phyloP scores from a whole-genome alignment of 2,113 vertebrate species.

The Macquaria australasica region DNA sequence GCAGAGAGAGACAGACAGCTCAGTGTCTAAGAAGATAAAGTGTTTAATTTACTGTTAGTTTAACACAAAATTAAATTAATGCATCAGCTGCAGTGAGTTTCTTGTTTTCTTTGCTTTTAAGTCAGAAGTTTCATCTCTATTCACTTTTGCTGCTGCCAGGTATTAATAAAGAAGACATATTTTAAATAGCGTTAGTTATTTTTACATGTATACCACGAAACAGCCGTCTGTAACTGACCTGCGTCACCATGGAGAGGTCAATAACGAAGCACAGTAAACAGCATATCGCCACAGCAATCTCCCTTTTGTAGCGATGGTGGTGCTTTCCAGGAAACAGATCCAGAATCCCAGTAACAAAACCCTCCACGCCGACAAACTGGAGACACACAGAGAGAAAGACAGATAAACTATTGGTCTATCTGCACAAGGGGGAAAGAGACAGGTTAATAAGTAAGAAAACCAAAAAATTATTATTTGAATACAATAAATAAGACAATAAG shows the following conservation, averaged over 20 bases:
- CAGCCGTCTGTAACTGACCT: conserved; percentile 77
- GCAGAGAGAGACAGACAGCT: conserved; percentile 11
- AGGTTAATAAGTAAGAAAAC: neutral
- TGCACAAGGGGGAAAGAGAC: neutral
- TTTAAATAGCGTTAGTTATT: neutral
- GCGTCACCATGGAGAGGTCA: conserved; percentile 89
- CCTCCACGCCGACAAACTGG: conserved; percentile 89
- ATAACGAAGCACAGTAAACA: conserved; percentile 86
- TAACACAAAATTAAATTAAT: neutral
- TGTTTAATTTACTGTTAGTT: neutral
- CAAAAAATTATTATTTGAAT: too few species aligned
- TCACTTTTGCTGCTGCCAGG: neutral
- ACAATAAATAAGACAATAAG: too few species aligned
- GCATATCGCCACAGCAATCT: conserved; percentile 85
- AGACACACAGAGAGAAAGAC: neutral
- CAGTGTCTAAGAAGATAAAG: neutral
- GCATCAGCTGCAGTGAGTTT: neutral
- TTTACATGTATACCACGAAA: neutral
- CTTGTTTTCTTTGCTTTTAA: neutral
- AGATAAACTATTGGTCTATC: neutral
- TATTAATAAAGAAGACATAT: too few species aligned
- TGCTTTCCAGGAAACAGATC: conserved; percentile 84
- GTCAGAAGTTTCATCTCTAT: neutral
- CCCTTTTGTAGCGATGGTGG: conserved; percentile 81
- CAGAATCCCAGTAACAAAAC: conserved; percentile 88